Evolutionary conservation across 2,797 vertebrate species (phyloP).

Genomic region (Fistularia commersonii): DNA sequence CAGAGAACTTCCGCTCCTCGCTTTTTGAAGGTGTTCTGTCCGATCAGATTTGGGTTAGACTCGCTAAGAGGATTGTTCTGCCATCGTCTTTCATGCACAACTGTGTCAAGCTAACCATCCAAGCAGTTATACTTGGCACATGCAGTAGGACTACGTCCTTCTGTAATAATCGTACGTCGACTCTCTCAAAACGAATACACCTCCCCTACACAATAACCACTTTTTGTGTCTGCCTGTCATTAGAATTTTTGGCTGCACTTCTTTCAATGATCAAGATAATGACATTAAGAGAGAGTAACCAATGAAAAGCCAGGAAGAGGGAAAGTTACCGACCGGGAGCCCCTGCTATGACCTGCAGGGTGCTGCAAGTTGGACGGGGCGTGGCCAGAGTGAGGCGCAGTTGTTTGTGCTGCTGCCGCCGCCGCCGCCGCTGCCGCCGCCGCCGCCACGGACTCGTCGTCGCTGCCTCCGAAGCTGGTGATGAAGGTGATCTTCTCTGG

Average conservation of each 20-base stretch:
- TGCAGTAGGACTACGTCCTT: slow-evolving; percentile 18
- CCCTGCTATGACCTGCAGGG: slow-evolving; percentile 90
- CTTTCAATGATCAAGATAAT: slow-evolving; percentile 45
- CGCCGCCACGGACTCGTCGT: slow-evolving; percentile 79
- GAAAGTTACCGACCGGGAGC: slow-evolving; percentile 97
- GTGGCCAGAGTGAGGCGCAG: slow-evolving; percentile 68
- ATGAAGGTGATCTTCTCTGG: slow-evolving; percentile 96
- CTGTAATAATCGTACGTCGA: background rate
- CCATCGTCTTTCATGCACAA: slow-evolving; percentile 21
- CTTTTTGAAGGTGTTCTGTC: background rate
- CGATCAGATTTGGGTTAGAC: too few species aligned
- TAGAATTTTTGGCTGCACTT: slow-evolving; percentile 22
- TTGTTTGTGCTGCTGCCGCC: slow-evolving; percentile 55
- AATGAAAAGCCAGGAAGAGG: slow-evolving; percentile 73
- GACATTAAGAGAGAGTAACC: slow-evolving; percentile 49
- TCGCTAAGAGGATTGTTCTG: background rate
- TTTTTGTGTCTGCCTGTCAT: background rate
- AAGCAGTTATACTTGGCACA: slow-evolving; percentile 17
- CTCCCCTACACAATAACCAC: slow-evolving; percentile 45
- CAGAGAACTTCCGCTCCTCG: slow-evolving; percentile 10
- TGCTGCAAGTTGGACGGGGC: slow-evolving; percentile 76
- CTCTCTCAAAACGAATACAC: slow-evolving; percentile 14
- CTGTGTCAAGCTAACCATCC: slow-evolving; percentile 4
- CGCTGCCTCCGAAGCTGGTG: slow-evolving; percentile 95
- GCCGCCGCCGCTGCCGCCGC: slow-evolving; percentile 55